Evolutionary conservation across 2,888 invertebrate species (phyloP), one percentile per base, ranked within the genome.

Genomic region (Drosophila planitibia): DNA sequence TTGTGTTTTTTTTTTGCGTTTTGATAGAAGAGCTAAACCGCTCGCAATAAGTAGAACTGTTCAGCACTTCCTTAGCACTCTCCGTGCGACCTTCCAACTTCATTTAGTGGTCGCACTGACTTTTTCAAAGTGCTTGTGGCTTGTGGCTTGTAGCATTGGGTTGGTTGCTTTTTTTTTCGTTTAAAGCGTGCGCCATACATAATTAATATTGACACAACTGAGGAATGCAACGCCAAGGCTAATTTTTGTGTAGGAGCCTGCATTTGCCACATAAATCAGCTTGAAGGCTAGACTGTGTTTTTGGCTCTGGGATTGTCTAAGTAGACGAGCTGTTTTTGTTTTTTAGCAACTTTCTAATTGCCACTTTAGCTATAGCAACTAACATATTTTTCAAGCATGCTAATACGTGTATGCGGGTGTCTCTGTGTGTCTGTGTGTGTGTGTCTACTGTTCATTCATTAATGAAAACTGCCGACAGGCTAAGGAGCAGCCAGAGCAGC

Each of bases 201-300:
- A 88, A 88, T 90, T 88, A 85, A 85, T 88, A 88, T 88, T 85
- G 85, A 85, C 85, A 85, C 71, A 81, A 70, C 70, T 57, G 59
- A 54, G 63, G 52, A 76, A 74, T 88, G 89, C 90, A 85, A 64
- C 89, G 83, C 74, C 89, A 85, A 85, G 90, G 90, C 79, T 85
- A 85, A 85, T 85, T 90, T 82, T 71, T 65, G 79, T 68, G 54
- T 82, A 76, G 83, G 81, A 81, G 75, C 89, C 76, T 89, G 83
- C 75, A 85, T 83, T 88, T 67, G 74, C 68, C 61, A 67, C 54
- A 85, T 85, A 90, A 85, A 88, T 85, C 90, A 90, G 83, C 85
- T 74, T 64, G 81, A 85, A 76, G 81, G 30, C 41, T 41, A 16
- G 16, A 58, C 22, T 16, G 52, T 32, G 28, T 30, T 39, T 52